phyloP scores from a whole-genome alignment of 2,888 invertebrate species.

The Nebria salina region DNA sequence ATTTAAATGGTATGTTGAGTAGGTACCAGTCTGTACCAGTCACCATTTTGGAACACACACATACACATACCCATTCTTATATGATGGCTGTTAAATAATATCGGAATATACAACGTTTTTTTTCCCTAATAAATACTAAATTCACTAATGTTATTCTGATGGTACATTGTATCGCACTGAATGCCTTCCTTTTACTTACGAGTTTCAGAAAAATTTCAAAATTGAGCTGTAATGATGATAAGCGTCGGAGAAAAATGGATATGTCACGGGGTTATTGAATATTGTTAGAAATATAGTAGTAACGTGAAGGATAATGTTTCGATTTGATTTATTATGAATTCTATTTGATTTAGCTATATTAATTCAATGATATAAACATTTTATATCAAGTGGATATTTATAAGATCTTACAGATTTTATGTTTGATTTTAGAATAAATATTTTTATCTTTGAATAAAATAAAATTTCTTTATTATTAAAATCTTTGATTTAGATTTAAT shows the following conservation, averaged over 20 bases:
- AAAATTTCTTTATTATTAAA: neutral
- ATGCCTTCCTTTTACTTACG: too few species aligned
- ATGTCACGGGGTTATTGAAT: neutral
- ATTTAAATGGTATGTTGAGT: conserved; percentile 34
- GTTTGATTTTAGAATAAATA: too few species aligned
- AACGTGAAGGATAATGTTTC: neutral
- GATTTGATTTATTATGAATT: neutral
- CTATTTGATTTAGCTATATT: neutral
- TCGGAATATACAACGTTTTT: conserved; percentile 2
- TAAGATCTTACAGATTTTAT: neutral
- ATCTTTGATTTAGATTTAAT: neutral
- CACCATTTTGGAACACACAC: conserved; percentile 32
- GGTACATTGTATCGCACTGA: neutral
- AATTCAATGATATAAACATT: too few species aligned
- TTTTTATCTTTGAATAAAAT: too few species aligned
- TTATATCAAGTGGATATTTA: too few species aligned
- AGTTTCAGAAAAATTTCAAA: neutral
- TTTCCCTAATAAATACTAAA: neutral
- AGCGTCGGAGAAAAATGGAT: neutral
- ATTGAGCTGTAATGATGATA: conserved; percentile 10
- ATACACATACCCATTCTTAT: neutral
- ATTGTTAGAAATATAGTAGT: neutral
- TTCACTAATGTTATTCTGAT: neutral
- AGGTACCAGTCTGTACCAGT: conserved; percentile 35
- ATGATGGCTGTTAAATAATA: conserved; percentile 28